phyloP scores from a whole-genome alignment of 2,888 invertebrate genomes.

The Teinopalpus imperialis region DNA sequence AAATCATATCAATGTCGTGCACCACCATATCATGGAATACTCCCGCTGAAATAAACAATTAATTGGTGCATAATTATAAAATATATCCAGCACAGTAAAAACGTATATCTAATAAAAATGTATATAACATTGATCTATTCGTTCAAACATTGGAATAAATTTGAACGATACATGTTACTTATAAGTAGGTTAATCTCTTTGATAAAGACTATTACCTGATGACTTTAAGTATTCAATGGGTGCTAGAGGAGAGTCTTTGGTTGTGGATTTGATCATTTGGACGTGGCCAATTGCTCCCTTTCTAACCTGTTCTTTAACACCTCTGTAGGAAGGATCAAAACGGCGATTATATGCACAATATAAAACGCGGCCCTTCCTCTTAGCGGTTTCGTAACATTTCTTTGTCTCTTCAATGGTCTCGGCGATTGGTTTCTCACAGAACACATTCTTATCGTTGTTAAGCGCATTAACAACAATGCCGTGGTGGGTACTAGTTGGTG shows the following conservation, averaged over 20 bases:
- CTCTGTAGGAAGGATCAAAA: slow-evolving; percentile 83
- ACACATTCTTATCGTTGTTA: slow-evolving; percentile 82
- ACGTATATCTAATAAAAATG: too few relatives aligned
- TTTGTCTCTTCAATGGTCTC: slow-evolving; percentile 74
- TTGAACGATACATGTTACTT: too few relatives aligned
- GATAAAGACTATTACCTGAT: too few relatives aligned
- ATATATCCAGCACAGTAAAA: too few relatives aligned
- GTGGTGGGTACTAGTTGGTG: slow-evolving; percentile 83
- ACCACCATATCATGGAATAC: slow-evolving; percentile 87
- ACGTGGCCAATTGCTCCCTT: slow-evolving; percentile 83
- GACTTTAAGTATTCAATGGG: slow-evolving; percentile 81
- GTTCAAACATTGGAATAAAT: too few relatives aligned
- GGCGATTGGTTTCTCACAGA: slow-evolving; percentile 87
- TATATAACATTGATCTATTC: too few relatives aligned
- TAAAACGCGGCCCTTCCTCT: slow-evolving; percentile 75
- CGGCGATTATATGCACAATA: slow-evolving; percentile 86
- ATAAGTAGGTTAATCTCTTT: too few relatives aligned
- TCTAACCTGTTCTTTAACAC: slow-evolving; percentile 71
- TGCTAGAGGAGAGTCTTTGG: slow-evolving; percentile 85
- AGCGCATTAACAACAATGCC: slow-evolving; percentile 77
- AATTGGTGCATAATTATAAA: too few relatives aligned
- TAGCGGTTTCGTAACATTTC: slow-evolving; percentile 82
- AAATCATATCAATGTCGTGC: slow-evolving; percentile 85
- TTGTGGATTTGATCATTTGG: slow-evolving; percentile 83
- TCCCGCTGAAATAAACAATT: slow-evolving; percentile 68